phyloP scores from a whole-genome alignment of 2,113 vertebrate genomes.

The Eurypyga helias region DNA sequence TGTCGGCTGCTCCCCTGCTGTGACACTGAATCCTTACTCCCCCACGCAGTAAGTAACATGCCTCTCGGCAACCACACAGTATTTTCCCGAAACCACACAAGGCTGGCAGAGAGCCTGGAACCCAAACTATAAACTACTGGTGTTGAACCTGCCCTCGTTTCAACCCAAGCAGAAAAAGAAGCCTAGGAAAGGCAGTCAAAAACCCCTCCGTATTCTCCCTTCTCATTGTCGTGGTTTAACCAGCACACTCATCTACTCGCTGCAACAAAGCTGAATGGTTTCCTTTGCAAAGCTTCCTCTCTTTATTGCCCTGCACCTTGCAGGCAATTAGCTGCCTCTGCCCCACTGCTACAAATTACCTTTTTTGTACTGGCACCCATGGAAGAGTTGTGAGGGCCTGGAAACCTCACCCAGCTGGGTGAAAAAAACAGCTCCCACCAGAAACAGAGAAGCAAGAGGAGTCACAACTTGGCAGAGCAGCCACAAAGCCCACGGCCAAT shows the following conservation, averaged over 20 bases:
- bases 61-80: too few relatives aligned
- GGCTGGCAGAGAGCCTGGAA: not conserved
- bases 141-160: not conserved
- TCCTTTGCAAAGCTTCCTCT: not conserved
- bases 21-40: not conserved
- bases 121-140: not conserved
- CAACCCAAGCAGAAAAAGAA: not conserved
- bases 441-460: not conserved
- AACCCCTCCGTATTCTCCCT: rapidly evolving
- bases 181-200: not conserved
- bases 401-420: not conserved
- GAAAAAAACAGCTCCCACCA: not conserved
- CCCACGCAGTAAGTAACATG: not conserved
- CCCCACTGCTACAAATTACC: not conserved
- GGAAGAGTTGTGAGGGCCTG: rapidly evolving
- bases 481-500: not conserved
- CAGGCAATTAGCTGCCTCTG: not conserved
- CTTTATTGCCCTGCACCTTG: not conserved
- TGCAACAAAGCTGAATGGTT: not conserved
- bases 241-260: not conserved
- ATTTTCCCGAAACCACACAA: too few relatives aligned
- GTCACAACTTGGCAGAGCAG: not conserved
- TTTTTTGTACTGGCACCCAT: not conserved
- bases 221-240: not conserved
- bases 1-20: not conserved